Percentiles rank a stretch among this genome's conserved stretches.
Evolutionary conservation across 1,140 invertebrate species (phyloP).

Genomic region (Pachyrhynchus sulphureomaculatus): DNA sequence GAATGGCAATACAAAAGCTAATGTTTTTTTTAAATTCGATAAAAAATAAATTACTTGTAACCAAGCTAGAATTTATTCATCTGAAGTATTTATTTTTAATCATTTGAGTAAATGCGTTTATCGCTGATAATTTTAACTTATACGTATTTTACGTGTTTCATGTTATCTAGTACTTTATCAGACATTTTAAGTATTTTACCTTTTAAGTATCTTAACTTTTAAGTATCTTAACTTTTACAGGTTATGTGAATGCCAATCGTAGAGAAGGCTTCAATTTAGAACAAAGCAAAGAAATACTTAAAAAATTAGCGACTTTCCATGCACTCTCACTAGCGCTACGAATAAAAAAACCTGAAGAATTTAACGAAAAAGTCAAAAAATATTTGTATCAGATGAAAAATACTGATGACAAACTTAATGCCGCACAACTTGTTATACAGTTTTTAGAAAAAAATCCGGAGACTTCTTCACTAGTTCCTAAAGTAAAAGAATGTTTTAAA

Average conservation of each 20-base stretch:
- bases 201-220: no score
- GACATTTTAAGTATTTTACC: no score
- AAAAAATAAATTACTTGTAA: no score
- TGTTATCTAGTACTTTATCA: background rate
- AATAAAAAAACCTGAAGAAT: conserved; percentile 52
- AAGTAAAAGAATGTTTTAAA: background rate
- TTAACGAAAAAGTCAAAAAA: conserved; percentile 44
- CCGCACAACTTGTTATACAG: background rate
- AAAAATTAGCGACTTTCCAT: conserved; percentile 56
- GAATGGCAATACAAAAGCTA: no score
- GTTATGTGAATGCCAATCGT: conserved; percentile 52
- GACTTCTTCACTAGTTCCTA: background rate
- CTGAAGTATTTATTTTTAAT: no score
- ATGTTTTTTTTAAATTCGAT: no score
- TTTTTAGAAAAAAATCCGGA: background rate
- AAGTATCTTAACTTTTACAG: conserved; percentile 14
- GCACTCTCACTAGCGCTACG: conserved; percentile 54
- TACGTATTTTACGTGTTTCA: no score
- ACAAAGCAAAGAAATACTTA: conserved; percentile 51
- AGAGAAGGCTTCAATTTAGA: conserved; percentile 51
- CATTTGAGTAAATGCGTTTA: no score
- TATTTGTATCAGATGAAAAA: background rate
- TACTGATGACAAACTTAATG: background rate
- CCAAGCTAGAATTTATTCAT: no score
- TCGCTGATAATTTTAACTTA: no score